These are phyloP conservation scores for Lochmaea capreae DNA, from an alignment of 2,888 invertebrate species.

Conservation along the genomic window DNA sequence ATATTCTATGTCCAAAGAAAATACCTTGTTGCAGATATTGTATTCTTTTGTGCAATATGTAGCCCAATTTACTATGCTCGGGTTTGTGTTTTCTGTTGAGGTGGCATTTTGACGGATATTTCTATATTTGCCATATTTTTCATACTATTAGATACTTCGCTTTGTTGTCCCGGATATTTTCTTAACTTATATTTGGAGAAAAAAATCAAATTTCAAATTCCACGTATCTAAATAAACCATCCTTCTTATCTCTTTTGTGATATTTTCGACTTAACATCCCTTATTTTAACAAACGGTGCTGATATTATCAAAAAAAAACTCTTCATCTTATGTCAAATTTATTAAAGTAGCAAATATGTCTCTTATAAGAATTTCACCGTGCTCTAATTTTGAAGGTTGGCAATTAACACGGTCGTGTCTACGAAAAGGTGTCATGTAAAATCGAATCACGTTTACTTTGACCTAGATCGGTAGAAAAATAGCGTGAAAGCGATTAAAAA, in stretches of 20 bases:
- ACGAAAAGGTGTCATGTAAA: conserved; percentile 33
- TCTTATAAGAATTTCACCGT: not conserved
- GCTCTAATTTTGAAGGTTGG: conserved; percentile 28
- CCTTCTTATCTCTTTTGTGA: too few species aligned
- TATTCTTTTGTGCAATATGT: conserved; percentile 29
- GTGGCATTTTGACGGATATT: not conserved
- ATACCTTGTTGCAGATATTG: conserved; percentile 28
- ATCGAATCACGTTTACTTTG: conserved; percentile 33
- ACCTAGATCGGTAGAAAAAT: conserved; percentile 35
- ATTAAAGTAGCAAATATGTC: conserved; percentile 18
- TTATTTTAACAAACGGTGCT: not conserved
- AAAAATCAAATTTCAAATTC: too few species aligned
- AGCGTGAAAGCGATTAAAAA: conserved; percentile 33
- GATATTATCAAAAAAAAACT: not conserved
- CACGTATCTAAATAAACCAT: too few species aligned
- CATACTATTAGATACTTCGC: too few species aligned
- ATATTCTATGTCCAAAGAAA: conserved; percentile 28
- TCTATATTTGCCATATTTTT: too few species aligned
- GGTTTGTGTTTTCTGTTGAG: conserved; percentile 2
- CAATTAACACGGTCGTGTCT: conserved; percentile 27
- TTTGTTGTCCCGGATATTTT: too few species aligned
- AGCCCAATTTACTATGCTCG: conserved; percentile 21
- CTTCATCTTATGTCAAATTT: not conserved
- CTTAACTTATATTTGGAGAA: too few species aligned
- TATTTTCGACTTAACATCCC: too few species aligned